phyloP scores from a whole-genome alignment of 2,113 vertebrate species.

The Engraulis encrasicolus region DNA sequence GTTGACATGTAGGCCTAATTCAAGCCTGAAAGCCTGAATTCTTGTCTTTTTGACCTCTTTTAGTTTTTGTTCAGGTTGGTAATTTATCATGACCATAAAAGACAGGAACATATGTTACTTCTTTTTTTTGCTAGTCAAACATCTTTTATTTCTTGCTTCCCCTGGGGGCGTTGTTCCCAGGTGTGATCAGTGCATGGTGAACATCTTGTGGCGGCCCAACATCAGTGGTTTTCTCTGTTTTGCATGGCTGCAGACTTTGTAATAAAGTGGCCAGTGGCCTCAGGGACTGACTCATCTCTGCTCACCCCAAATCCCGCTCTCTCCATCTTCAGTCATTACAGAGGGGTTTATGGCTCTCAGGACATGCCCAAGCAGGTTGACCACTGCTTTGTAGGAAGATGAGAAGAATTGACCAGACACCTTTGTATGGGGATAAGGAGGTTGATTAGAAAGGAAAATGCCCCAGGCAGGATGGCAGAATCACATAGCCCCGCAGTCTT shows the following conservation, averaged over 20 bases:
- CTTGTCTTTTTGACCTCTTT: too few relatives aligned
- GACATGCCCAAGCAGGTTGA: constrained; percentile 61
- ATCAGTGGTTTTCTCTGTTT: background rate
- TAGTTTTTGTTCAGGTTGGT: too few relatives aligned
- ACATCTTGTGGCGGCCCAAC: background rate
- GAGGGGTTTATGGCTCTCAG: constrained; percentile 39
- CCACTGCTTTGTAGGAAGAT: constrained; percentile 43
- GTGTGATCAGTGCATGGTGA: too few relatives aligned
- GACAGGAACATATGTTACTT: too few relatives aligned
- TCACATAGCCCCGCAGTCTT: too few relatives aligned
- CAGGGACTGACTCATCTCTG: background rate
- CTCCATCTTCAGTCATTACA: constrained; percentile 57
- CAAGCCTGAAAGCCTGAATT: too few relatives aligned
- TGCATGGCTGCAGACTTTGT: background rate
- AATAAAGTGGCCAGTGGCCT: background rate
- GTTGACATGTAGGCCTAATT: too few relatives aligned
- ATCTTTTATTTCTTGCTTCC: too few relatives aligned
- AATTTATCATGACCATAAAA: too few relatives aligned
- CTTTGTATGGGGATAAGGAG: background rate
- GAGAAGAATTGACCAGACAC: background rate
- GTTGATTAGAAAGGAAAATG: constrained; percentile 14
- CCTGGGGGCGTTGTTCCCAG: too few relatives aligned
- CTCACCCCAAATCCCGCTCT: background rate
- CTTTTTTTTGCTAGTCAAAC: too few relatives aligned
- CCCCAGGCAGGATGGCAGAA: background rate